Evolutionary conservation across 2,113 vertebrate species (phyloP).

Genomic region (Semicossyphus pulcher): DNA sequence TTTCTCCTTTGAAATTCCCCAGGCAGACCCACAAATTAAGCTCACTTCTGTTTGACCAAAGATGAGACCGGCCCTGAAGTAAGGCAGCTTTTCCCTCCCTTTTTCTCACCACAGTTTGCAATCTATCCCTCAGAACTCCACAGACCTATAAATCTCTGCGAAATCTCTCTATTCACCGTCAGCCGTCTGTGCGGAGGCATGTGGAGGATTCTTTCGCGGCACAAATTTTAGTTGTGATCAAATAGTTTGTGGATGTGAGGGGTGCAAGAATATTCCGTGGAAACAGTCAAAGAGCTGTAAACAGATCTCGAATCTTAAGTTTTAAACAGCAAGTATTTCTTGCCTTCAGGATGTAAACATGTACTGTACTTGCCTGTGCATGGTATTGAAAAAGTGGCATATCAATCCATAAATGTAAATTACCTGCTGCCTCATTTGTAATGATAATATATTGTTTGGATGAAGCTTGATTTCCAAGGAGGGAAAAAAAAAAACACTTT

Average conservation of each 20-base stretch:
- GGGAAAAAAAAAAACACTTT: slow-evolving; percentile 65
- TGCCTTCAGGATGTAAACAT: slow-evolving; percentile 38
- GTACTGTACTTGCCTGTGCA: slow-evolving; percentile 27
- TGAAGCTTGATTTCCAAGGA: slow-evolving; percentile 71
- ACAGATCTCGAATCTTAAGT: not conserved
- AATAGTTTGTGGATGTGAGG: slow-evolving; percentile 32
- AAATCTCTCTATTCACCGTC: slow-evolving; percentile 80
- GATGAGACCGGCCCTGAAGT: slow-evolving; percentile 75
- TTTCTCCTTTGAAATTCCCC: slow-evolving; percentile 81
- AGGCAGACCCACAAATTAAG: slow-evolving; percentile 83
- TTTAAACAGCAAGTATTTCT: slow-evolving; percentile 7
- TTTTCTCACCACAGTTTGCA: slow-evolving; percentile 76
- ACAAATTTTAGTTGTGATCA: slow-evolving; percentile 44
- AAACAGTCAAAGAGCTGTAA: slow-evolving; percentile 8
- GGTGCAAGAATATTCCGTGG: slow-evolving; percentile 12
- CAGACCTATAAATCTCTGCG: slow-evolving; percentile 79
- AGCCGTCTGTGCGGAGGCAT: slow-evolving; percentile 55
- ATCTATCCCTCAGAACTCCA: slow-evolving; percentile 76
- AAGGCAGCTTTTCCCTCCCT: slow-evolving; percentile 67
- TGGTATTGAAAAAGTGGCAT: slow-evolving; percentile 61
- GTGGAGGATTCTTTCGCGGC: slow-evolving; percentile 53
- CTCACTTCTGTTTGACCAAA: slow-evolving; percentile 83
- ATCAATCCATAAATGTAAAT: slow-evolving; percentile 86
- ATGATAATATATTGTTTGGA: slow-evolving; percentile 83
- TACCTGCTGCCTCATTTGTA: slow-evolving; percentile 74